Conservation (phyloP, 2,888 invertebrate genomes). For the Cremastobaeus sp. region DNA sequence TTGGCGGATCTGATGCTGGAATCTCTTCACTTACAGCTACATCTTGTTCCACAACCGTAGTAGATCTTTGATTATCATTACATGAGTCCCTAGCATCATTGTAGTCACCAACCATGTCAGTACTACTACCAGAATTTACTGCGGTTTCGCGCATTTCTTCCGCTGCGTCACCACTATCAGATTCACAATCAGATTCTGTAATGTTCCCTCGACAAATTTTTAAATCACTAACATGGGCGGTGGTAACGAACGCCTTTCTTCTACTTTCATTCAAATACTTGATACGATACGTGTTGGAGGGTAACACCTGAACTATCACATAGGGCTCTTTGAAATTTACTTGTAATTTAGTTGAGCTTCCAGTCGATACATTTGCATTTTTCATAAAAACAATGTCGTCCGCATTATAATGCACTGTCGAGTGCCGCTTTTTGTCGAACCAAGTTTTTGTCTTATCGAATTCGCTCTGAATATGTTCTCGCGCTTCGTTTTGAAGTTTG, state of each 20-base stretch:
- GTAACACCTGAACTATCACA: neutral
- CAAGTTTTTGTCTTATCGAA: neutral
- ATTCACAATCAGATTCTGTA: neutral
- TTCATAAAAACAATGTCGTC: neutral
- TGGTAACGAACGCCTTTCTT: neutral
- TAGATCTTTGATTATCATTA: too few relatives aligned
- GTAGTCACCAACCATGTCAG: too few relatives aligned
- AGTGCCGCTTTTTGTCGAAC: neutral
- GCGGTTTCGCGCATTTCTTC: too few relatives aligned
- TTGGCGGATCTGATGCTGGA: too few relatives aligned
- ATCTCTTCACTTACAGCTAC: too few relatives aligned
- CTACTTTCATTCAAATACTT: conserved; percentile 8
- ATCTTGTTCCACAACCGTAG: too few relatives aligned
- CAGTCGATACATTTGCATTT: neutral
- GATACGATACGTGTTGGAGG: neutral
- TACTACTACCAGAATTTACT: too few relatives aligned
- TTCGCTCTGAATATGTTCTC: neutral
- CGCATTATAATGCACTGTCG: neutral
- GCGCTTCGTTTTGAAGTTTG: neutral
- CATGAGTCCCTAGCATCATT: too few relatives aligned
- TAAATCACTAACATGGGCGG: conserved; percentile 11
- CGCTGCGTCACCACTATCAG: neutral
- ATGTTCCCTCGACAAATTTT: conserved; percentile 5
- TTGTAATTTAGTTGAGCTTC: neutral
- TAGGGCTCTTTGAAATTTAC: neutral